Base-by-base conservation (phyloP, 2,797 vertebrate species). In the Chelonia mydas region DNA sequence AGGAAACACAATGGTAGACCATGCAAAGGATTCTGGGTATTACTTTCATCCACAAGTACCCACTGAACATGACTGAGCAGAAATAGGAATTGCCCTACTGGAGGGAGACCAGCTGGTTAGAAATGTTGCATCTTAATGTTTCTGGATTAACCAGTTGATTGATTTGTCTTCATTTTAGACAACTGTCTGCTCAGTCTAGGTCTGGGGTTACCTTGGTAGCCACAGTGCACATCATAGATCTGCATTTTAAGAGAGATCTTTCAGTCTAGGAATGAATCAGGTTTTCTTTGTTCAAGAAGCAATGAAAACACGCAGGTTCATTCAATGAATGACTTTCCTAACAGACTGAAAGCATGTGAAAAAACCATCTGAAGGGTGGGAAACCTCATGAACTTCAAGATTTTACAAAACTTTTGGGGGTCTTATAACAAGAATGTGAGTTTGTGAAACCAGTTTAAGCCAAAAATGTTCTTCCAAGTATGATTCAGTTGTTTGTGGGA, bases 281-380 rank as follows among this genome's bases (percentile, higher is more conserved):
- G 15, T 76, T 90, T 4, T 68, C 45, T 89, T 96, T 61, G 53
- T 68, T 76, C 16, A 41, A 59, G 41, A 87, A 91, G 51, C 2
- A 86, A 45, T 65, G 89, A 90, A 61, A 54, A 61, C 54, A 61
- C 2, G 59, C 2, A 16, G 15, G 47, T 95, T 95, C 72, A 88
- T 92, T 90, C 90, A 87, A 89, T 92, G 85, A 93, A 92, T 13
- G 1, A 17, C 25, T 86, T 89, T 89, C 77, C 11, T 31, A 88
- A 65, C 13, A 93, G 47, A 79, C 11, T 83, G 21, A 76, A 90
- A 2, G 11, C 37, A 21, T 65, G 79, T 57, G 12, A 4, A 68
- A 68, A 92, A 74, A 33, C 5, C 6, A 74, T 15, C 2, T 21
- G 5, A 33, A 57, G 9, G 27, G 49, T 41, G 45, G 10, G 2